Base-by-base conservation (phyloP, 2,888 invertebrate genomes). In the Erpobdella octoculata region DNA sequence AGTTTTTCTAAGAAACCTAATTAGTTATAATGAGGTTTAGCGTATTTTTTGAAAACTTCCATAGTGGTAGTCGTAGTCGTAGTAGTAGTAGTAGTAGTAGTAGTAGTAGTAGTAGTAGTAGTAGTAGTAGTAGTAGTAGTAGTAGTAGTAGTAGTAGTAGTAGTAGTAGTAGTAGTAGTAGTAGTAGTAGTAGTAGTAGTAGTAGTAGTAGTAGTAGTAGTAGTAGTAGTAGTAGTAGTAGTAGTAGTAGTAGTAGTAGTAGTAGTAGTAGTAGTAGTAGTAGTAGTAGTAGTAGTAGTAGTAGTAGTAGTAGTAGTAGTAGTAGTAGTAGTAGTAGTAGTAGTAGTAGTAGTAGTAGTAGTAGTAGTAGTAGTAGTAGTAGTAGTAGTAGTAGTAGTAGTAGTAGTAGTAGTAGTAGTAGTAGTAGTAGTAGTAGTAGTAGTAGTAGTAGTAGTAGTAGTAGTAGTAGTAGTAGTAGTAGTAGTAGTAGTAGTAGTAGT, bases 41-140 rank as follows among this genome's bases (percentile, higher is more conserved):
- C n/a, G n/a, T n/a, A n/a, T n/a, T n/a, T n/a, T n/a, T n/a, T n/a
- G n/a, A n/a, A n/a, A n/a, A n/a, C n/a, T n/a, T n/a, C n/a, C n/a
- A n/a, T n/a, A n/a, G n/a, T n/a, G n/a, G n/a, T n/a, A n/a, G n/a
- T n/a, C n/a, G n/a, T n/a, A n/a, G n/a, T n/a, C n/a, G n/a, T n/a
- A n/a, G n/a, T n/a, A n/a, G 46, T 41, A 41, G 46, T 41, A 41
- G 46, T 41, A 41, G 46, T 41, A 41, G 46, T 41, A 41, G 46
- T 41, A 41, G 46, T 41, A 41, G 46, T 41, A 41, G 46, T 41
- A 41, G 46, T 41, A 41, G 46, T 41, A 41, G 46, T 41, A 41
- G 46, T 41, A 41, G 46, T 41, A 41, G 46, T 41, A 41, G 46
- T 41, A 41, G 46, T 41, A 41, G 46, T 41, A 41, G 46, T 41